A percentile compares a stretch with the other conserved stretches of the same genome.
phyloP scores from a whole-genome alignment of 2,888 invertebrate genomes.

The Eupithecia dodoneata region DNA sequence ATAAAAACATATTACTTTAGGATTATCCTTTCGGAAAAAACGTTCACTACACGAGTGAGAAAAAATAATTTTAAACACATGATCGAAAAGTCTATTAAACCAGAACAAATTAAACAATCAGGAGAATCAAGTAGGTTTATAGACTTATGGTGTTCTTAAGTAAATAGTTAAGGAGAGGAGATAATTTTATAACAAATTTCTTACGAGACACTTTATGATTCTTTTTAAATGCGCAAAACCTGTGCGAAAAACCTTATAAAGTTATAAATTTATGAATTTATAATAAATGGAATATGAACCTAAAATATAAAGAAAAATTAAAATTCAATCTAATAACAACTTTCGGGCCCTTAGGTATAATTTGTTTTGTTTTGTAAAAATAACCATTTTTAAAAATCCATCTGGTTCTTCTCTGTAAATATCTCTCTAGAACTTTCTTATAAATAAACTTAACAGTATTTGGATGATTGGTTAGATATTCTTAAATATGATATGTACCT shows the following conservation, averaged over 20 bases:
- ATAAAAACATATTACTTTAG: no score
- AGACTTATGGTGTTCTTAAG: no score
- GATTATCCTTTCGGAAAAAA: no score
- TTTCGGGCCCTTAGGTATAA: not conserved
- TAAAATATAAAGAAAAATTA: not conserved
- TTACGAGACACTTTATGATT: not conserved
- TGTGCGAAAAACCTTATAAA: not conserved
- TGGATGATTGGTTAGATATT: not conserved
- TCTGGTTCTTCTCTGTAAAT: not conserved
- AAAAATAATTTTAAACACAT: not conserved
- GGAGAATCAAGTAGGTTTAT: not conserved
- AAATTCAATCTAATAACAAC: conserved; percentile 2
- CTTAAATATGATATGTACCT: no score
- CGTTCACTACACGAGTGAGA: not conserved
- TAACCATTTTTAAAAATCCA: not conserved
- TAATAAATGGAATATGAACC: not conserved
- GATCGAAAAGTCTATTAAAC: not conserved
- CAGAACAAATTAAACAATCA: not conserved
- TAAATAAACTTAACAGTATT: not conserved
- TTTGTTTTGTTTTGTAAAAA: not conserved
- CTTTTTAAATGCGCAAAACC: not conserved
- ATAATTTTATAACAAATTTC: not conserved
- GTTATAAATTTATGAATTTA: not conserved
- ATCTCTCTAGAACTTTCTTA: not conserved
- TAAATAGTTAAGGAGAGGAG: no score